Base-by-base conservation (phyloP, 1,140 invertebrate genomes). In the Bilobella aurantiaca region DNA sequence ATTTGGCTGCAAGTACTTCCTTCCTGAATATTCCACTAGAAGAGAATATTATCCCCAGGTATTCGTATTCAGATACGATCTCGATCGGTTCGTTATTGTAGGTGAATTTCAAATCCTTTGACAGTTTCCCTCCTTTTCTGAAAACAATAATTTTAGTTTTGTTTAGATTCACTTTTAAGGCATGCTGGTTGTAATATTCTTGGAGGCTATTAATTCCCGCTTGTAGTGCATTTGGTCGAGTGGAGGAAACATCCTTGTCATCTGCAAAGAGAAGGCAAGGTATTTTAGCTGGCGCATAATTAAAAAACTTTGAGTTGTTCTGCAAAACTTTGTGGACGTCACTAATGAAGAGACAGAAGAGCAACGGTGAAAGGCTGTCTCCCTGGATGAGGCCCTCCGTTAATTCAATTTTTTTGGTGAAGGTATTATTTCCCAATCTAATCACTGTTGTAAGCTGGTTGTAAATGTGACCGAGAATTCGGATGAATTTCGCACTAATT, bases 141-240 rank as follows among this genome's bases (percentile, higher is more conserved):
- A 74, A 74, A 18, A 74, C 58, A 3, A 75, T 42, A 1, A 73
- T 58, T 56, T 72, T 72, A 3, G 74, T 73, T 68, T 75, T 74
- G 3, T 14, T 28, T 12, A 69, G 37, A 32, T 75, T 72, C 8
- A 74, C 62, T 46, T 47, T 68, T 8, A 75, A 32, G 5, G 61
- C 62, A 23, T 66, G 66, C 8, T 12, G 18, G 0, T 30, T 21
- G 42, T 66, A 73, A 61, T 72, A 75, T 34, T 66, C 8, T 28
- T 60, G 18, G 21, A 66, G 46, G 1, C 1, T 8, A 2, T 47
- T 37, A 0, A 69, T 60, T 64, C 66, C 64, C 5, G 23, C 32
- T 64, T 66, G 37, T 1, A 69, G 34, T 3, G 28, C 29, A 0
- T 27, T n/a, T 1, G 21, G 8, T 5, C 12, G 14, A 5, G 46